phyloP scores from a whole-genome alignment of 2,113 vertebrate genomes.

The Chunga burmeisteri region DNA sequence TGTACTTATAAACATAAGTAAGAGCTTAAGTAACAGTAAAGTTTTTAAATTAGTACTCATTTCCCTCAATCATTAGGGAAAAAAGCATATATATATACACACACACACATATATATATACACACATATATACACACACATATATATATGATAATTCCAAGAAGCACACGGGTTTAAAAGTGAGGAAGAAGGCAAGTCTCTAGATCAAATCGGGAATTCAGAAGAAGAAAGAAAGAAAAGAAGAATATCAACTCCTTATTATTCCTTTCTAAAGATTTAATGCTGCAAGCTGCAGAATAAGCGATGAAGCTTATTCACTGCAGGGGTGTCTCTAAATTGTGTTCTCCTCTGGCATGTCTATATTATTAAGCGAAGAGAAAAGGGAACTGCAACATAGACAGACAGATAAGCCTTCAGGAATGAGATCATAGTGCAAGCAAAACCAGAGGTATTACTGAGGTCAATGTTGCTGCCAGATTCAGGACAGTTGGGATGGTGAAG shows the following conservation, averaged over 20 bases:
- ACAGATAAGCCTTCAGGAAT: not conserved
- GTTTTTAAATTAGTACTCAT: not conserved
- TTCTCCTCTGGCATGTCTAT: not conserved
- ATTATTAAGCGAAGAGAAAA: not conserved
- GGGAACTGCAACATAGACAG: not conserved
- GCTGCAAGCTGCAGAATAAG: not conserved
- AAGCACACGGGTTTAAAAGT: not conserved
- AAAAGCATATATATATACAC: not conserved
- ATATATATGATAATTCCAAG: not conserved
- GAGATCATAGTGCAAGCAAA: not conserved
- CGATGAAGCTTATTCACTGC: not conserved
- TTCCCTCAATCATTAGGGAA: not conserved
- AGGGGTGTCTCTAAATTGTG: not conserved
- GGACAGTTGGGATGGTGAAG: not conserved
- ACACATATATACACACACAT: fast-evolving
- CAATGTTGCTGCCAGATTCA: not conserved
- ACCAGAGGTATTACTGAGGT: not conserved
- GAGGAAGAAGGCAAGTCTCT: not conserved
- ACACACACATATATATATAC: fast-evolving
- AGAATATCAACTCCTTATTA: not conserved
- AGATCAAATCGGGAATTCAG: not conserved
- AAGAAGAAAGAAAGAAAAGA: not conserved
- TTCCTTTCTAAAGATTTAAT: not conserved
- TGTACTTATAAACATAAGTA: not conserved
- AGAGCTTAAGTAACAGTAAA: not conserved